Conservation (phyloP, 2,888 invertebrate species). For the Drosophila maculinotata region DNA sequence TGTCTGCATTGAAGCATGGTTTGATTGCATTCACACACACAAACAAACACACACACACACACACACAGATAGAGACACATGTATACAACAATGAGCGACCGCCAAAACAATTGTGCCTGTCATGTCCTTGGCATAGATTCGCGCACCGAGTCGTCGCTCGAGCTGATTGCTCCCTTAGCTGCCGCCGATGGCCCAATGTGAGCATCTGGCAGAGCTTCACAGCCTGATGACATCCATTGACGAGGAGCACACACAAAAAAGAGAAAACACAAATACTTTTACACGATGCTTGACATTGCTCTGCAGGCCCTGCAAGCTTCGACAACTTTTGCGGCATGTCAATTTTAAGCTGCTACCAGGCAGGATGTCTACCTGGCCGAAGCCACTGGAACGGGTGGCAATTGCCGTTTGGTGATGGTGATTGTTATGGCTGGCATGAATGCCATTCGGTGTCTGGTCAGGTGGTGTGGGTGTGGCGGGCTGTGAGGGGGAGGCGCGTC, state of each 20-base stretch:
- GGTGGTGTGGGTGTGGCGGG: not conserved
- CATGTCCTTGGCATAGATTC: slow-evolving; percentile 75
- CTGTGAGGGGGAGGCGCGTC: not conserved
- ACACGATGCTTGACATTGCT: slow-evolving; percentile 43
- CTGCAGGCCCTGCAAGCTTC: slow-evolving; percentile 33
- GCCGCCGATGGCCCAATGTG: slow-evolving; percentile 49
- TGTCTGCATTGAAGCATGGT: slow-evolving; percentile 41
- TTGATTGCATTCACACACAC: slow-evolving; percentile 7
- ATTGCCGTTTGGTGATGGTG: slow-evolving; percentile 41
- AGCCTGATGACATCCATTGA: slow-evolving; percentile 20
- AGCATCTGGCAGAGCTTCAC: slow-evolving; percentile 43
- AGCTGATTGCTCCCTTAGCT: slow-evolving; percentile 70
- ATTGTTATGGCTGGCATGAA: slow-evolving; percentile 56
- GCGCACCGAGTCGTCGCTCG: slow-evolving; percentile 33
- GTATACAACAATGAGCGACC: slow-evolving; percentile 30
- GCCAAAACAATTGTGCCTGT: slow-evolving; percentile 45
- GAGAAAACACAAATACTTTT: slow-evolving; percentile 17
- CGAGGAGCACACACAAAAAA: slow-evolving; percentile 27
- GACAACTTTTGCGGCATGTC: slow-evolving; percentile 36
- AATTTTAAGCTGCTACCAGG: slow-evolving; percentile 37
- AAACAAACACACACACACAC: slow-evolving; percentile 9
- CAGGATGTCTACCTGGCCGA: slow-evolving; percentile 19
- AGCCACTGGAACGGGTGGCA: not conserved
- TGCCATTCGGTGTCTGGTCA: slow-evolving; percentile 17
- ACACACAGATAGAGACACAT: slow-evolving; percentile 1